phyloP scores from a whole-genome alignment of 92 coral and sea anemone genomes.

The Parazoanthus atlanticus region DNA sequence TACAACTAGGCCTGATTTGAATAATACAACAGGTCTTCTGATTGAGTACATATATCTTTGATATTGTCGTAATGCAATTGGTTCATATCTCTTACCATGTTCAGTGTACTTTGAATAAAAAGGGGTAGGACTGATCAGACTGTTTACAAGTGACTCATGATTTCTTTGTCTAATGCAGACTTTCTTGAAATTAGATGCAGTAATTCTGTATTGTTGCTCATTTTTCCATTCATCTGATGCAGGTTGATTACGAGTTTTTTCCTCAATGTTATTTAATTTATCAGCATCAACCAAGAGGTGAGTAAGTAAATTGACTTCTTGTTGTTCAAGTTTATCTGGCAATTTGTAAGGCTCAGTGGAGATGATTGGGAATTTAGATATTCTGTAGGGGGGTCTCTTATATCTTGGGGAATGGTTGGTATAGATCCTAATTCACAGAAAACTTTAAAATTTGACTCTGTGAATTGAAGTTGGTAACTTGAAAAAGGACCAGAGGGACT shows the following conservation, averaged over 20 bases:
- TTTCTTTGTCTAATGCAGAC: constrained; percentile 51
- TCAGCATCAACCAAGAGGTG: constrained; percentile 31
- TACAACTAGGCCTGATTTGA: constrained; percentile 53
- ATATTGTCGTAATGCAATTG: constrained; percentile 56
- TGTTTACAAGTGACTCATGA: constrained; percentile 49
- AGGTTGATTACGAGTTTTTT: constrained; percentile 38
- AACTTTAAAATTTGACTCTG: constrained; percentile 54
- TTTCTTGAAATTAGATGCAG: constrained; percentile 48
- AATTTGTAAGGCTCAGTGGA: constrained; percentile 35
- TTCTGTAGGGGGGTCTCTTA: constrained; percentile 46
- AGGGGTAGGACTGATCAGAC: constrained; percentile 32
- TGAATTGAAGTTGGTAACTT: constrained; percentile 56
- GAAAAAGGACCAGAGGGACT: constrained; percentile 43
- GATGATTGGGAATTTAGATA: constrained; percentile 41
- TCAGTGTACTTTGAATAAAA: constrained; percentile 51
- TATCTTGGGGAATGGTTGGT: constrained; percentile 40
- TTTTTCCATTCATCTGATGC: constrained; percentile 53
- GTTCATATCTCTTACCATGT: constrained; percentile 61
- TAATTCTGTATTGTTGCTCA: constrained; percentile 39
- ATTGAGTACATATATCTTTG: constrained; percentile 58
- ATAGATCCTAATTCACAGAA: constrained; percentile 32
- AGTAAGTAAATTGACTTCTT: constrained; percentile 35
- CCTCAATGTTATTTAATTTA: constrained; percentile 50
- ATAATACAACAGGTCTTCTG: constrained; percentile 41
- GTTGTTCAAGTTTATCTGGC: constrained; percentile 35